A percentile compares a stretch with the other conserved stretches of the same genome.
Conservation (phyloP, 2,113 vertebrate genomes). For the Rana temporaria region DNA sequence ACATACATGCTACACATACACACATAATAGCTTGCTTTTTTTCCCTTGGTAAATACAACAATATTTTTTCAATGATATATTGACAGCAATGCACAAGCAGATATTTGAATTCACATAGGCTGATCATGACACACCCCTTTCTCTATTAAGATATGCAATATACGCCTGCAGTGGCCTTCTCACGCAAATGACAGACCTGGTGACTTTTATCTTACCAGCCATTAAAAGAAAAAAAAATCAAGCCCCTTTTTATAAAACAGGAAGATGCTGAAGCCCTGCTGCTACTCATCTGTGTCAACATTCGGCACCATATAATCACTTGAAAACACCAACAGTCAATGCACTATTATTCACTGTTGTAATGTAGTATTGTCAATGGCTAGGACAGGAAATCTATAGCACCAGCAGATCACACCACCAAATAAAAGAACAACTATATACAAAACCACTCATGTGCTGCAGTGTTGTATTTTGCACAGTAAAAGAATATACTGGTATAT, state of each 20-base stretch:
- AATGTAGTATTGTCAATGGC: not conserved
- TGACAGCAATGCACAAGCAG: not conserved
- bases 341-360: not conserved
- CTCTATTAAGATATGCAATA: slow-evolving; percentile 4
- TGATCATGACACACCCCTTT: not conserved
- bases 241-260: not conserved
- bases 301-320: not conserved
- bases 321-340: not conserved
- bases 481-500: no score
- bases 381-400: no score
- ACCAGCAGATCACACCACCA: no score
- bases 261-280: not conserved
- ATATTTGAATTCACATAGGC: not conserved
- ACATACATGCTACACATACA: slow-evolving; percentile 65
- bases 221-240: not conserved
- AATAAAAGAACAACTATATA: no score
- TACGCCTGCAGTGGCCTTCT: not conserved
- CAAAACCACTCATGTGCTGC: no score
- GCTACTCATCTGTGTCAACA: not conserved
- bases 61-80: not conserved
- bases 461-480: no score
- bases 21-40: not conserved
- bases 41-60: not conserved
- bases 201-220: not conserved
- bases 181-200: not conserved